These are phyloP conservation scores for Tragelaphus buxtoni DNA, from an alignment of 2,113 vertebrate genomes.

Conservation along the genomic window DNA sequence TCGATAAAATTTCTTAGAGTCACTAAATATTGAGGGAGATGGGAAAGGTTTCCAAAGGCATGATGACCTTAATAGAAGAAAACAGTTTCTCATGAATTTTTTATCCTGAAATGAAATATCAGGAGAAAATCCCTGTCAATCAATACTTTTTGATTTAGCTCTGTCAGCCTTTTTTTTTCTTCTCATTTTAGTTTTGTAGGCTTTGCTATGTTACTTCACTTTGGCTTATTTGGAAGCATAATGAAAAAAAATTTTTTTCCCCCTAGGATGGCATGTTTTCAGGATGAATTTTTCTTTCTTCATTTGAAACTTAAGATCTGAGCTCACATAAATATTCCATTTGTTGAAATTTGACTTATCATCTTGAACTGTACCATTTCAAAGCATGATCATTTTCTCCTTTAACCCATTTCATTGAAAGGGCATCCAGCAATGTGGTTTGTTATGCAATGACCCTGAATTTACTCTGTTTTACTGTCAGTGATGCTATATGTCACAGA, in stretches of 20 bases:
- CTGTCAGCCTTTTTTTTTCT: not conserved
- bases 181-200: not conserved
- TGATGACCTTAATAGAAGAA: constrained; percentile 54
- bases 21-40: not conserved
- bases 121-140: not conserved
- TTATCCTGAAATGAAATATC: constrained; percentile 54
- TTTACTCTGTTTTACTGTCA: constrained; percentile 25
- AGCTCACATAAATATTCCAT: constrained; percentile 42
- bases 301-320: constrained; percentile 43
- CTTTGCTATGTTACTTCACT: not conserved
- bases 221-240: not conserved
- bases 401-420: not conserved
- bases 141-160: constrained; percentile 26
- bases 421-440: not conserved
- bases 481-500: not conserved
- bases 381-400: not conserved
- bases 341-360: constrained; percentile 44
- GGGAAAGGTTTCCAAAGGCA: constrained; percentile 14
- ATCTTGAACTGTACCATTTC: not conserved
- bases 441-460: not conserved
- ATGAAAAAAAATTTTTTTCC: not conserved
- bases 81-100: constrained; percentile 45
- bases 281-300: constrained; percentile 42
- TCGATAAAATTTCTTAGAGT: not conserved
- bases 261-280: not conserved